Percentiles rank a stretch among this genome's conserved stretches.
These are phyloP conservation scores for Lagopus muta DNA, from an alignment of 2,113 vertebrate species.

Conservation along the genomic window DNA sequence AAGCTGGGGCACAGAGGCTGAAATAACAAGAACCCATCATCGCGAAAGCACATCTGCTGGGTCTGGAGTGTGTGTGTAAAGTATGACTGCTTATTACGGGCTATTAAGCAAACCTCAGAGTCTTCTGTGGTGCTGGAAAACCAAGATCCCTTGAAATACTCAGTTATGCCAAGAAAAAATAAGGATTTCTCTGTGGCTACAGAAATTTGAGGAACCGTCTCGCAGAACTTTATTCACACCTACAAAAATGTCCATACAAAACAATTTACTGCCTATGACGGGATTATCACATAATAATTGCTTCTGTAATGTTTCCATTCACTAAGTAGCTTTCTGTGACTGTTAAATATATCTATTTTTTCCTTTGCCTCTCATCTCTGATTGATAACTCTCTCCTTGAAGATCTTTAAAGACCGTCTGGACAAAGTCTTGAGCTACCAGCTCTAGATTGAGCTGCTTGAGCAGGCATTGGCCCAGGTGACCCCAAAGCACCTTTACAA, in stretches of 20 bases:
- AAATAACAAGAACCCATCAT: constrained; percentile 62
- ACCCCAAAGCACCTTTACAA: not conserved
- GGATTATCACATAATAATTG: not conserved
- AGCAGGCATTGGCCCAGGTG: not conserved
- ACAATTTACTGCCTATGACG: not conserved
- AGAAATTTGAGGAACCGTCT: not conserved
- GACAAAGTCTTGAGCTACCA: not conserved
- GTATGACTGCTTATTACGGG: not conserved
- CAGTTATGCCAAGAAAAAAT: constrained; percentile 15
- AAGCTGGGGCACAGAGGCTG: not conserved
- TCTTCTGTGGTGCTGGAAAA: not conserved
- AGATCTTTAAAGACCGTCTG: not conserved
- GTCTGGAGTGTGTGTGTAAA: not conserved
- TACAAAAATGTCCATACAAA: not conserved
- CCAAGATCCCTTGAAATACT: not conserved
- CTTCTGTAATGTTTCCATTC: not conserved
- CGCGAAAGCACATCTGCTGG: constrained; percentile 46
- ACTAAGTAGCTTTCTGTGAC: not conserved
- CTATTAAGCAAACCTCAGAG: not conserved
- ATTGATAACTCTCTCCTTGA: not conserved
- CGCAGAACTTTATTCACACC: not conserved
- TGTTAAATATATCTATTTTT: not conserved
- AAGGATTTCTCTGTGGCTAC: not conserved
- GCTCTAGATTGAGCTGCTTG: not conserved
- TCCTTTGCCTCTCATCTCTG: not conserved